Evolutionary conservation across 2,888 invertebrate species (phyloP).

Genomic region (Synergus itoensis): DNA sequence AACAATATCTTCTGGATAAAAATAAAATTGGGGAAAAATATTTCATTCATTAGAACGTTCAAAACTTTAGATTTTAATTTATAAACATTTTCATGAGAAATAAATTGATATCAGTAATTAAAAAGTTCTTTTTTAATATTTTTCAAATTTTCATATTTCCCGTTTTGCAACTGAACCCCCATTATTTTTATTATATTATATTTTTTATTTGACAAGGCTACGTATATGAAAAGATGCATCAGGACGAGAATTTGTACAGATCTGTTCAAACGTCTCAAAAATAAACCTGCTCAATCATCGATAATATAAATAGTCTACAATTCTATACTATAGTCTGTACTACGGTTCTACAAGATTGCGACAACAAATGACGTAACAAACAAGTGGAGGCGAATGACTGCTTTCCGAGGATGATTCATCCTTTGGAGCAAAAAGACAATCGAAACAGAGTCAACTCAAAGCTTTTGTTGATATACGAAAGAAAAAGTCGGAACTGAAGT

Average conservation of each 20-base stretch:
- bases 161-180: not conserved
- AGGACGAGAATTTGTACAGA: not conserved
- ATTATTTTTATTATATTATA: not conserved
- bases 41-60: too few species aligned
- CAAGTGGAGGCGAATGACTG: conserved; percentile 50
- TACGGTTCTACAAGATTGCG: conserved; percentile 36
- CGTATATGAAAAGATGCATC: conserved; percentile 20
- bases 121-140: not conserved
- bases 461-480: conserved; percentile 22
- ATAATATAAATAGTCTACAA: not conserved
- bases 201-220: not conserved
- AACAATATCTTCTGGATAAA: too few species aligned
- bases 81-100: too few species aligned
- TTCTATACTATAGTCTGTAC: conserved; percentile 2
- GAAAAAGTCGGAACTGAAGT: conserved; percentile 22
- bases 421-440: conserved; percentile 47
- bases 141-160: not conserved
- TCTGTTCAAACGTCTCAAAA: not conserved
- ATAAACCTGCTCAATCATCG: not conserved
- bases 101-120: too few species aligned
- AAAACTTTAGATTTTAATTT: too few species aligned
- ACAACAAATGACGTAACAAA: conserved; percentile 48
- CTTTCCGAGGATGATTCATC: conserved; percentile 51
- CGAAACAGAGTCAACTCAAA: conserved; percentile 18
- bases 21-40: too few species aligned